Percentiles rank a stretch among this genome's conserved stretches.
Conservation (phyloP, 2,888 invertebrate genomes). For the Dusona sp. region DNA sequence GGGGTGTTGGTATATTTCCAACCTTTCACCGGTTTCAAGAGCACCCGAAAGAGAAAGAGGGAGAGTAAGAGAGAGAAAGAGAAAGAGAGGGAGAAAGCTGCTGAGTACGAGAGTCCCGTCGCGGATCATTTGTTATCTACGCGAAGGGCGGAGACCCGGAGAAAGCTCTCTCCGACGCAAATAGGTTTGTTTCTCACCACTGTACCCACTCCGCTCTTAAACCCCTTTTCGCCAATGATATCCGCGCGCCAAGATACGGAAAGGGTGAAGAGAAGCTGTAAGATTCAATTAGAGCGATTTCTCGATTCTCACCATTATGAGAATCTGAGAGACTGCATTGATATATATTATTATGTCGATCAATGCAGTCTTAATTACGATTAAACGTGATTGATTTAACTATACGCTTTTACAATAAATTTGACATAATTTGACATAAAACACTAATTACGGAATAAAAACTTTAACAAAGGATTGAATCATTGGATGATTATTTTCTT, state of each 20-base stretch:
- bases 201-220: slow-evolving; percentile 70
- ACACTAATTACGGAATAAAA: neutral
- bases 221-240: slow-evolving; percentile 67
- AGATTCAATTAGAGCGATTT: slow-evolving; percentile 66
- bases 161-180: slow-evolving; percentile 79
- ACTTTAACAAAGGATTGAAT: neutral
- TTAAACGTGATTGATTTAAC: slow-evolving; percentile 23
- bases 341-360: no score
- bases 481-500: neutral
- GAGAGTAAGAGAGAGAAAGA: slow-evolving; percentile 65
- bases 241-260: slow-evolving; percentile 72
- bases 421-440: neutral
- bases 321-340: no score
- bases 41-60: slow-evolving; percentile 69
- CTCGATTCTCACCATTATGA: slow-evolving; percentile 55
- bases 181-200: slow-evolving; percentile 73
- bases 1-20: slow-evolving; percentile 60
- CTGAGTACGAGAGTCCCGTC: slow-evolving; percentile 75
- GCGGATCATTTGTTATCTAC: slow-evolving; percentile 76
- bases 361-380: slow-evolving; percentile 46
- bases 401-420: neutral
- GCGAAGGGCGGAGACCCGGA: slow-evolving; percentile 73
- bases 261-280: slow-evolving; percentile 69
- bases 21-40: slow-evolving; percentile 67
- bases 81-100: slow-evolving; percentile 72